Percentiles rank a stretch among this genome's conserved stretches.
Evolutionary conservation across 2,888 invertebrate species (phyloP).

Genomic region (Anarsia innoxiella): DNA sequence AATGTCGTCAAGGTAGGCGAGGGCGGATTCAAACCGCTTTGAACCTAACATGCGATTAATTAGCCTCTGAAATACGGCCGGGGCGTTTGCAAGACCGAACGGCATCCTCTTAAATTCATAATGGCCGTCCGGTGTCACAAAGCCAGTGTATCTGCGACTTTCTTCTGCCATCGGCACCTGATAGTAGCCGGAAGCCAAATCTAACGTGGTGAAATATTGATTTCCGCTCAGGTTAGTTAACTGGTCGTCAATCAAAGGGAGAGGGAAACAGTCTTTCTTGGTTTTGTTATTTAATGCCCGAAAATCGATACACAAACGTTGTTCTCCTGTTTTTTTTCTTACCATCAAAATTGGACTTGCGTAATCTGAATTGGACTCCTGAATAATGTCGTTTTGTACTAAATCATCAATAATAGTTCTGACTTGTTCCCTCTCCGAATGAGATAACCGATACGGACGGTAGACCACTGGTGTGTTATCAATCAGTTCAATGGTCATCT

Average conservation of each 20-base stretch:
- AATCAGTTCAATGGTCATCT: slow-evolving; percentile 18
- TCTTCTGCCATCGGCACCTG: slow-evolving; percentile 26
- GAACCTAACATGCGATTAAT: neutral
- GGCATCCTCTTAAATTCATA: slow-evolving; percentile 27
- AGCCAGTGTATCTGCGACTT: slow-evolving; percentile 16
- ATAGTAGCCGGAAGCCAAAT: slow-evolving; percentile 31
- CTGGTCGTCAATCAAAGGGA: neutral
- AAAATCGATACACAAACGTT: slow-evolving; percentile 22
- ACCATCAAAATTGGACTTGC: slow-evolving; percentile 22
- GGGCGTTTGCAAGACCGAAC: slow-evolving; percentile 24
- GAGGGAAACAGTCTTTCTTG: neutral
- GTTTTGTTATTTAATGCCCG: slow-evolving; percentile 25
- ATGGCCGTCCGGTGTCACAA: slow-evolving; percentile 25
- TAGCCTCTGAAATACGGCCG: slow-evolving; percentile 20
- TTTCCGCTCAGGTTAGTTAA: neutral
- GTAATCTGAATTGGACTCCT: slow-evolving; percentile 19
- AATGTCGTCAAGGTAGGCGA: slow-evolving; percentile 1
- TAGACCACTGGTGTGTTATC: slow-evolving; percentile 21
- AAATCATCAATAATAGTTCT: slow-evolving; percentile 19
- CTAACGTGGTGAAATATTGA: slow-evolving; percentile 21
- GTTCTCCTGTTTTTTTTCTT: slow-evolving; percentile 19
- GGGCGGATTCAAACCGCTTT: neutral
- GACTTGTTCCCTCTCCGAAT: slow-evolving; percentile 17
- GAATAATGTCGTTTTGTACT: slow-evolving; percentile 18
- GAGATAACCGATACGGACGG: slow-evolving; percentile 19